Evolutionary conservation across 2,113 vertebrate genomes (phyloP).

Genomic region (Odontesthes bonariensis): DNA sequence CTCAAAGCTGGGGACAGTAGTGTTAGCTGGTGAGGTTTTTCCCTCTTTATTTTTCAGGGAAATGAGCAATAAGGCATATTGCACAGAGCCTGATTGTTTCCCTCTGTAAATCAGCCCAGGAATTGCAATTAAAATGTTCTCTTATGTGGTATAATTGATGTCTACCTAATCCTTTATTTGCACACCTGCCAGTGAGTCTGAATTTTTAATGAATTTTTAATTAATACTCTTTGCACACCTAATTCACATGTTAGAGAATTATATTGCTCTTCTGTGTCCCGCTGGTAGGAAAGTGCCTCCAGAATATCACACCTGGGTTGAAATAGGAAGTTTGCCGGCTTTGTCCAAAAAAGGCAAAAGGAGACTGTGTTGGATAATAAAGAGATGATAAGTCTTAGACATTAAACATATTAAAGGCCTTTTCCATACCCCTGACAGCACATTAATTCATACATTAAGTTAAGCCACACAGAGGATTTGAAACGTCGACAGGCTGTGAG

Average conservation of each 20-base stretch:
- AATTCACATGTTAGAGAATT: conserved; percentile 83
- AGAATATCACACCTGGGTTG: conserved; percentile 61
- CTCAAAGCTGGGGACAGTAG: conserved; percentile 61
- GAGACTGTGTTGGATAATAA: conserved; percentile 17
- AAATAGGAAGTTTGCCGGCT: conserved; percentile 51
- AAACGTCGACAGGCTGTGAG: background rate
- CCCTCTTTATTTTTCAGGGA: conserved; percentile 82
- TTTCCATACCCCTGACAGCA: conserved; percentile 34
- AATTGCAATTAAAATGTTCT: conserved; percentile 87
- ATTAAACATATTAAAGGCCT: conserved; percentile 37
- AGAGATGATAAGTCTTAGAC: conserved; percentile 34
- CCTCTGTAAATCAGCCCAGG: conserved; percentile 85
- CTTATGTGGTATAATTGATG: conserved; percentile 87
- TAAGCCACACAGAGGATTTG: background rate
- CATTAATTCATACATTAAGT: conserved; percentile 16
- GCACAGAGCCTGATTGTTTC: conserved; percentile 81
- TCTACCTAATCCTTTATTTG: conserved; percentile 88
- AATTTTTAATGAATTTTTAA: conserved; percentile 88
- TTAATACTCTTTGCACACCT: conserved; percentile 86
- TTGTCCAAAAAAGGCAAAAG: conserved; percentile 25
- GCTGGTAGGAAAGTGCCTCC: conserved; percentile 59
- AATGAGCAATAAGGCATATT: conserved; percentile 84
- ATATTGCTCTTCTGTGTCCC: conserved; percentile 76
- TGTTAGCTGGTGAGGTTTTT: conserved; percentile 77
- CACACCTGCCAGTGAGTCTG: conserved; percentile 85